Evolutionary conservation across 2,888 invertebrate species (phyloP), one percentile per base, ranked within the genome.

Genomic region (Fragum sueziense): DNA sequence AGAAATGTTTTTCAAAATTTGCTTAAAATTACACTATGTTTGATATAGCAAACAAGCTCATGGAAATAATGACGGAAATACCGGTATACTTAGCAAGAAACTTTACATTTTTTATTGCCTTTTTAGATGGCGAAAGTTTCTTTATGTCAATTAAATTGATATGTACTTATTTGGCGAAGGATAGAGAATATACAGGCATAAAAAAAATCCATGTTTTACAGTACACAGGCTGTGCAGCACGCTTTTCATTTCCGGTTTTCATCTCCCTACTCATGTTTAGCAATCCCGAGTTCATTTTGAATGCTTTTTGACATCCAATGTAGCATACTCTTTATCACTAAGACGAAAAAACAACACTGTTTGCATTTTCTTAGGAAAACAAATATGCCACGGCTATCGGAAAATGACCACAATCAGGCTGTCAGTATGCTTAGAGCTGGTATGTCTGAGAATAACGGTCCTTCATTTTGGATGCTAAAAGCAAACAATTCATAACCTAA

Each of bases 381-480:
- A 3, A 31, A 22, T 6, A 71, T 71, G 59, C 71, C 59, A 37
- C 59, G 61, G 34, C 71, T 71, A 37, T 71, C 71, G 34, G 61
- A 71, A 71, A 71, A 71, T 37, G 25, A 51, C 47, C 37, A 65
- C 61, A 72, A 72, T 41, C 62, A 65, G 51, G 72, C 62, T 57
- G n/a, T 68, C 29, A 34, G 74, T 54, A 74, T 68, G 74, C 68
- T 74, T 51, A 51, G 52, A 22, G 47, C 73, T 67, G 62, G 59
- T 33, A 33, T 22, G 52, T 70, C 57, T 27, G 54, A 54, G 31
- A 70, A 70, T 57, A 34, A 70, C 54, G 72, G 72, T 31, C 29
- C 61, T 25, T 41, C 72, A 72, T 41, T 72, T 37, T 62, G 62
- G 37, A 47, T 72, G 72, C 62, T 62, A n/a, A n/a, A n/a, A n/a